Percentiles rank a stretch among this genome's conserved stretches.
These are phyloP conservation scores for Mya arenaria DNA, from an alignment of 1,140 invertebrate species.

Conservation along the genomic window DNA sequence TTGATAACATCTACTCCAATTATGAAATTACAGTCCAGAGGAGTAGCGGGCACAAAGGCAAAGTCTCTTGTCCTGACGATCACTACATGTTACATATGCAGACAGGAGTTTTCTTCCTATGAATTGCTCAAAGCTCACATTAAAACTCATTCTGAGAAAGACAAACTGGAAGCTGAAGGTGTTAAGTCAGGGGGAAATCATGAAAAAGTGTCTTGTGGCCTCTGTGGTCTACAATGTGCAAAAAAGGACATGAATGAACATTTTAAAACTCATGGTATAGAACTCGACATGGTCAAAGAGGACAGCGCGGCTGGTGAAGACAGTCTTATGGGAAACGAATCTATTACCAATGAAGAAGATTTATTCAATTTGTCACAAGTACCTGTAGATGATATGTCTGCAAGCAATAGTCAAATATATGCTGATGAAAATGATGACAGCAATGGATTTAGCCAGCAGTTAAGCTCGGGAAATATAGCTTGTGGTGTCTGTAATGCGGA, in stretches of 20 bases:
- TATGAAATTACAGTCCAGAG: too few relatives aligned
- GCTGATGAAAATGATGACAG: background rate
- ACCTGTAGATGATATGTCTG: background rate
- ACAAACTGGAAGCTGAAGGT: background rate
- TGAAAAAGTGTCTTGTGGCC: background rate
- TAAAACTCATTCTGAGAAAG: background rate
- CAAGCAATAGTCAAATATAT: background rate
- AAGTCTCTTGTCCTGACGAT: constrained; percentile 2
- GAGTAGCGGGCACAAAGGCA: background rate
- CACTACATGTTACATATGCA: background rate
- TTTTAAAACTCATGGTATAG: background rate
- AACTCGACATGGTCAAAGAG: background rate
- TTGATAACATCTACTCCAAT: too few relatives aligned
- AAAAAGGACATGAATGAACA: background rate
- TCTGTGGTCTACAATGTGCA: background rate
- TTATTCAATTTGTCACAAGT: too few relatives aligned
- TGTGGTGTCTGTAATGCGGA: background rate
- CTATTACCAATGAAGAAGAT: too few relatives aligned
- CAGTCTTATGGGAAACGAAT: too few relatives aligned
- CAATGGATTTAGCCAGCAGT: background rate
- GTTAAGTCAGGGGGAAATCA: background rate
- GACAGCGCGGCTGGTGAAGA: background rate
- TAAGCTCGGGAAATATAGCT: background rate
- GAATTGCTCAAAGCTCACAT: background rate
- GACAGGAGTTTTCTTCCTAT: background rate